A percentile compares a stretch with the other conserved stretches of the same genome.
Conservation (phyloP, 2,113 vertebrate species). For the Myotis brandtii region DNA sequence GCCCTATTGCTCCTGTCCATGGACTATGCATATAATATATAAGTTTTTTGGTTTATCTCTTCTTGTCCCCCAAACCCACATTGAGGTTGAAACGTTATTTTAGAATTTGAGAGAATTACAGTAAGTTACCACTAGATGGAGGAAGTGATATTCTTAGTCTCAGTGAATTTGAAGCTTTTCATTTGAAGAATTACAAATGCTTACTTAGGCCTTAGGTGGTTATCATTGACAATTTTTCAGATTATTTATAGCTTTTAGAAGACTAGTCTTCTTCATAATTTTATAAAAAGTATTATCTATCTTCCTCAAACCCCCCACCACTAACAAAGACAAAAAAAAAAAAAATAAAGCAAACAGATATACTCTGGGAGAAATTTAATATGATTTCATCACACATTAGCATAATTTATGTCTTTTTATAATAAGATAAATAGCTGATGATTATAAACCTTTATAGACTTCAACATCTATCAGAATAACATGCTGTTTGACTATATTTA, state of each 20-base stretch:
- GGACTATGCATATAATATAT: too few relatives aligned
- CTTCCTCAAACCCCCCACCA: not conserved
- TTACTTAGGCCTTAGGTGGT: conserved; percentile 68
- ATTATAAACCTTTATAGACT: conserved; percentile 29
- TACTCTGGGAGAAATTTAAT: not conserved
- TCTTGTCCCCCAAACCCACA: too few relatives aligned
- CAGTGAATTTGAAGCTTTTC: conserved; percentile 29
- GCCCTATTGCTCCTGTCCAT: too few relatives aligned
- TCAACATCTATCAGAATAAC: conserved; percentile 9
- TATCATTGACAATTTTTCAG: conserved; percentile 39
- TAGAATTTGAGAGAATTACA: conserved; percentile 71
- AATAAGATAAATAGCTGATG: not conserved
- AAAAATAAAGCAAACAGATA: conserved; percentile 29
- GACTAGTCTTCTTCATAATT: conserved; percentile 69
- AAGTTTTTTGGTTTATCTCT: too few relatives aligned
- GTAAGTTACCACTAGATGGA: conserved; percentile 87
- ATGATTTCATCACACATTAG: conserved; percentile 25
- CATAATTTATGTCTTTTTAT: conserved; percentile 47
- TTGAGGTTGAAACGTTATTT: conserved; percentile 17
- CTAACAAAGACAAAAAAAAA: conserved; percentile 11
- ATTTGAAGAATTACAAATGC: conserved; percentile 73
- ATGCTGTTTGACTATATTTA: conserved; percentile 13
- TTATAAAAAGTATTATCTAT: conserved; percentile 52
- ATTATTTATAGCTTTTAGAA: conserved; percentile 75
- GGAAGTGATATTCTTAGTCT: conserved; percentile 85